phyloP scores from a whole-genome alignment of 2,888 invertebrate species.

The Limnephilus auricula region DNA sequence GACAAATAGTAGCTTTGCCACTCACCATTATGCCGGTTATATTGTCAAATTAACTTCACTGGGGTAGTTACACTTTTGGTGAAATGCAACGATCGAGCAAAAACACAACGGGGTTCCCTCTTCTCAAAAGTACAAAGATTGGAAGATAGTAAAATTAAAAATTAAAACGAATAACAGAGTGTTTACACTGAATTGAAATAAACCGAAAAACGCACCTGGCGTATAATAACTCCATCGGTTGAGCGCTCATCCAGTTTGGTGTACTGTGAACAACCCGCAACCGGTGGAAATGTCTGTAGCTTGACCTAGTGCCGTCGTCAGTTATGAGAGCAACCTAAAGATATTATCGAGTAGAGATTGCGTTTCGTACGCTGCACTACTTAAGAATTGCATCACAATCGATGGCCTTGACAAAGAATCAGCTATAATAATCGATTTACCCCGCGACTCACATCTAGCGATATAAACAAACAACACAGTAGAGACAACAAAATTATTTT shows the following conservation, averaged over 20 bases:
- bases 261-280: neutral
- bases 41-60: neutral
- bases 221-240: neutral
- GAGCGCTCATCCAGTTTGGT: conserved; percentile 8
- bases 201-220: neutral
- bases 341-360: conserved; percentile 40
- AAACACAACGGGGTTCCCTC: neutral
- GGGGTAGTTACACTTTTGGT: neutral
- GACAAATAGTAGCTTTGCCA: conserved; percentile 74
- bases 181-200: conserved; percentile 15
- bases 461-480: neutral
- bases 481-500: neutral
- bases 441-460: neutral
- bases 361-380: conserved; percentile 46
- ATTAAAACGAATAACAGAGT: neutral
- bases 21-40: conserved; percentile 73
- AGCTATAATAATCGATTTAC: neutral
- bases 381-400: conserved; percentile 33
- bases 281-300: neutral
- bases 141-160: neutral
- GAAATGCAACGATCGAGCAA: neutral
- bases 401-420: conserved; percentile 43
- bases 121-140: neutral
- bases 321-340: neutral
- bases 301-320: conserved; percentile 30